These are phyloP conservation scores for Macquaria australasica DNA, from an alignment of 2,113 vertebrate genomes.

Conservation along the genomic window DNA sequence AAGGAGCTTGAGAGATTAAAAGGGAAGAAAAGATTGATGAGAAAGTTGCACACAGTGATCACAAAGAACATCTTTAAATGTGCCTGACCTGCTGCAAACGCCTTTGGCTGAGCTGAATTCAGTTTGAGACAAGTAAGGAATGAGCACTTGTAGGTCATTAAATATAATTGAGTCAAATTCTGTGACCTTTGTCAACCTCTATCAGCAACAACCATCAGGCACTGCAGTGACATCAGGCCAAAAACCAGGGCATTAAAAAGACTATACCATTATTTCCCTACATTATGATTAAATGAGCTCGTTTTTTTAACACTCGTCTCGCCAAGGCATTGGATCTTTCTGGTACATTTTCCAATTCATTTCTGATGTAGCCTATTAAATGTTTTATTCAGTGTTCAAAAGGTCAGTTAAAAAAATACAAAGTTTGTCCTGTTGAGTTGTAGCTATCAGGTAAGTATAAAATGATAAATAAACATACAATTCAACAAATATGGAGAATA, in stretches of 20 bases:
- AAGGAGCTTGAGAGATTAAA: conserved; percentile 88
- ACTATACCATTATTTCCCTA: conserved; percentile 1
- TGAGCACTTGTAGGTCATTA: conserved; percentile 27
- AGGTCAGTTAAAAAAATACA: not conserved
- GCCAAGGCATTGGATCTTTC: not conserved
- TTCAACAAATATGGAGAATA: not conserved
- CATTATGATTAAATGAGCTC: not conserved
- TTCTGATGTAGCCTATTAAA: not conserved
- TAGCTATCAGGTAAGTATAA: not conserved
- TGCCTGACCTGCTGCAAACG: not conserved
- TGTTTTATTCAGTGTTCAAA: not conserved
- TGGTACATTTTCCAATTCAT: not conserved
- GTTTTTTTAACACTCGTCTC: not conserved
- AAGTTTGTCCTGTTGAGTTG: not conserved
- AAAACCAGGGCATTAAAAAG: conserved; percentile 4
- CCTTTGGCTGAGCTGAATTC: conserved; percentile 15
- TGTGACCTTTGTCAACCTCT: conserved; percentile 33
- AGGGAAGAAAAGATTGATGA: conserved; percentile 12
- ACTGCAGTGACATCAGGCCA: not conserved
- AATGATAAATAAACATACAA: not conserved
- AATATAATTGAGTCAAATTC: conserved; percentile 45
- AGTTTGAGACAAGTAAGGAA: not conserved
- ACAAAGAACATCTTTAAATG: conserved; percentile 12
- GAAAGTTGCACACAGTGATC: conserved; percentile 5
- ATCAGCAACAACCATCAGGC: conserved; percentile 10